Conservation (phyloP, 2,113 vertebrate species). For the Calonectris borealis region DNA sequence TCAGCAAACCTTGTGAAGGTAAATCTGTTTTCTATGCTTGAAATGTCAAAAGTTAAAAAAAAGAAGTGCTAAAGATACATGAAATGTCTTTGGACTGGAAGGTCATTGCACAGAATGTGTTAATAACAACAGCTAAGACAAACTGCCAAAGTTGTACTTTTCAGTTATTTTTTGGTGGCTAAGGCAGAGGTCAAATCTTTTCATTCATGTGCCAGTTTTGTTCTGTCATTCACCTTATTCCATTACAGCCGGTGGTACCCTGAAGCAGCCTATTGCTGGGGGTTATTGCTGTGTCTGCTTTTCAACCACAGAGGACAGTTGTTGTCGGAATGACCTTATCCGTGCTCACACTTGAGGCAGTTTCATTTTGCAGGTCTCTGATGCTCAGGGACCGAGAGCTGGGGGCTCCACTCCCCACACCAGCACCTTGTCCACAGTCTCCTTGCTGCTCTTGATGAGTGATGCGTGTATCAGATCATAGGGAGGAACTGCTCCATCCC, state of each 20-base stretch:
- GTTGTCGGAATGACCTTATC: background rate
- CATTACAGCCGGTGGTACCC: background rate
- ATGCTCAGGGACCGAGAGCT: accelerated
- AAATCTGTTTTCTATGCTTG: background rate
- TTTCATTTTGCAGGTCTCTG: background rate
- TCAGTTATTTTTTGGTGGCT: background rate
- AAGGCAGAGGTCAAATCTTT: background rate
- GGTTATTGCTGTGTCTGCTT: background rate
- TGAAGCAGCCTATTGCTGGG: background rate
- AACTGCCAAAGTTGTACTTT: background rate
- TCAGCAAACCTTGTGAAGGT: conserved; percentile 21
- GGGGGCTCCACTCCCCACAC: background rate
- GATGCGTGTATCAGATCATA: accelerated
- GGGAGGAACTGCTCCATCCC: background rate
- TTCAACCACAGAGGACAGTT: background rate
- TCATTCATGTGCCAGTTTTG: background rate
- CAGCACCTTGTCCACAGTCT: background rate
- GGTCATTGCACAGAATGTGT: background rate
- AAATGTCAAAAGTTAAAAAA: conserved; percentile 19
- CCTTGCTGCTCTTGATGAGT: background rate
- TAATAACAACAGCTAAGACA: background rate
- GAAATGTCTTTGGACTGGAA: conserved; percentile 25
- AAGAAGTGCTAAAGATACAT: background rate
- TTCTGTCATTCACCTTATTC: background rate
- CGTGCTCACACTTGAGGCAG: background rate